Conservation (phyloP, 2,888 invertebrate genomes). For the Cenopis cana region DNA sequence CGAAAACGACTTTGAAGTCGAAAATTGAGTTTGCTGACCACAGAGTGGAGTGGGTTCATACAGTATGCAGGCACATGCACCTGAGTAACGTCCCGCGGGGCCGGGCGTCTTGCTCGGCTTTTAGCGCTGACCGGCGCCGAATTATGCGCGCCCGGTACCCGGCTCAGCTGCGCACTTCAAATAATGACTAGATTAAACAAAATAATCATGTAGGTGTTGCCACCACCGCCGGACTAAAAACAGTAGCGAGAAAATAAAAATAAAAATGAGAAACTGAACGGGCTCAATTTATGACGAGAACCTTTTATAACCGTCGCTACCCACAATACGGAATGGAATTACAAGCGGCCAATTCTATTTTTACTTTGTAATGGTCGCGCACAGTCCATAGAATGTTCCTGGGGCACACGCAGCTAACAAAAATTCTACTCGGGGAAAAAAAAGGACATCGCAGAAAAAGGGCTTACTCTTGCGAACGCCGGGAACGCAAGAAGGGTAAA, state of each 20-base stretch:
- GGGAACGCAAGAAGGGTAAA: constrained; percentile 84
- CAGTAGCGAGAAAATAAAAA: constrained; percentile 44
- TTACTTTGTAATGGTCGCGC: constrained; percentile 83
- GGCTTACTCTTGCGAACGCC: constrained; percentile 82
- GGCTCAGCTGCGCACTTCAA: constrained; percentile 51
- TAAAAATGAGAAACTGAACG: constrained; percentile 49
- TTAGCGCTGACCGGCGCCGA: constrained; percentile 67
- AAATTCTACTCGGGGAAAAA: constrained; percentile 76
- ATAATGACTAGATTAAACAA: constrained; percentile 49
- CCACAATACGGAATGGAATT: constrained; percentile 75
- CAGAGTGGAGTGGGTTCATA: constrained; percentile 65
- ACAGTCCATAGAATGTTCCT: constrained; percentile 80
- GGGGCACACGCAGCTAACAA: constrained; percentile 66
- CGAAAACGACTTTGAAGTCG: constrained; percentile 78
- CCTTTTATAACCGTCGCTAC: constrained; percentile 58
- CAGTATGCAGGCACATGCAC: constrained; percentile 72
- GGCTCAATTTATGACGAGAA: constrained; percentile 52
- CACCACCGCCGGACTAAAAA: constrained; percentile 34
- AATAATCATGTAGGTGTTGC: constrained; percentile 34
- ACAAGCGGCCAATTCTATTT: constrained; percentile 80
- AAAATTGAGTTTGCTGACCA: constrained; percentile 82
- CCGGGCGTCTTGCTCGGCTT: constrained; percentile 54
- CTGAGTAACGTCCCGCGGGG: constrained; percentile 50
- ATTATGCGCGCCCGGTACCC: constrained; percentile 63
- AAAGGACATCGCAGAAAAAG: constrained; percentile 83